A percentile compares a stretch with the other conserved stretches of the same genome.
Conservation (phyloP, 2,113 vertebrate species). For the Fregetta grallaria region DNA sequence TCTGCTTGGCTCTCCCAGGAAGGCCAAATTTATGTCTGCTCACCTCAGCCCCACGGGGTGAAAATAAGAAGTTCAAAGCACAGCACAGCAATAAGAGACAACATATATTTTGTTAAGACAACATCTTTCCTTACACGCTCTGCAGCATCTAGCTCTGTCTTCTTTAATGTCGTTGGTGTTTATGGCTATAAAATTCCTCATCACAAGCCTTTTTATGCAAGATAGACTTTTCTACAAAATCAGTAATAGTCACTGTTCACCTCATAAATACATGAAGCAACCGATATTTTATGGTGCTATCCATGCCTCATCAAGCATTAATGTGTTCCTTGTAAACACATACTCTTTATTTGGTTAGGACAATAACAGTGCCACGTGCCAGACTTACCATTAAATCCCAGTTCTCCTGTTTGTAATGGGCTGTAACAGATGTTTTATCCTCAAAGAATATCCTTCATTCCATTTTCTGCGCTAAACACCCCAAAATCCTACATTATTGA, state of each 20-base stretch:
- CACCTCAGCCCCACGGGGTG: neutral
- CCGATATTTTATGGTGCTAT: neutral
- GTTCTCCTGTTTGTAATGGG: slow-evolving; percentile 3
- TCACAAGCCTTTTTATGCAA: neutral
- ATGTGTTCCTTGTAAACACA: slow-evolving; percentile 50
- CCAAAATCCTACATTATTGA: slow-evolving; percentile 20
- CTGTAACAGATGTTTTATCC: slow-evolving; percentile 36
- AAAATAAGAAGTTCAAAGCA: neutral
- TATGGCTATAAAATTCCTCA: neutral
- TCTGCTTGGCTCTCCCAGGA: neutral
- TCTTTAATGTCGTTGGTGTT: neutral
- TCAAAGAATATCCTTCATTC: slow-evolving; percentile 9
- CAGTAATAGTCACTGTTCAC: neutral
- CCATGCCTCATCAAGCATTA: slow-evolving; percentile 29
- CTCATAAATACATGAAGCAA: slow-evolving; percentile 20
- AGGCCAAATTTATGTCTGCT: neutral
- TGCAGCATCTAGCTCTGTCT: neutral
- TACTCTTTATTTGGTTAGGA: slow-evolving; percentile 44
- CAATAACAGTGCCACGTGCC: neutral
- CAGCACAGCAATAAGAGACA: neutral
- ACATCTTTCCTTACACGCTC: neutral
- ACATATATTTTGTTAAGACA: neutral
- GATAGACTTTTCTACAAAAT: slow-evolving; percentile 3
- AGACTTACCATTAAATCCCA: slow-evolving; percentile 11
- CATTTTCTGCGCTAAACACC: neutral